Evolutionary conservation across 2,113 vertebrate species (phyloP).

Genomic region (Cephalophus harveyi): DNA sequence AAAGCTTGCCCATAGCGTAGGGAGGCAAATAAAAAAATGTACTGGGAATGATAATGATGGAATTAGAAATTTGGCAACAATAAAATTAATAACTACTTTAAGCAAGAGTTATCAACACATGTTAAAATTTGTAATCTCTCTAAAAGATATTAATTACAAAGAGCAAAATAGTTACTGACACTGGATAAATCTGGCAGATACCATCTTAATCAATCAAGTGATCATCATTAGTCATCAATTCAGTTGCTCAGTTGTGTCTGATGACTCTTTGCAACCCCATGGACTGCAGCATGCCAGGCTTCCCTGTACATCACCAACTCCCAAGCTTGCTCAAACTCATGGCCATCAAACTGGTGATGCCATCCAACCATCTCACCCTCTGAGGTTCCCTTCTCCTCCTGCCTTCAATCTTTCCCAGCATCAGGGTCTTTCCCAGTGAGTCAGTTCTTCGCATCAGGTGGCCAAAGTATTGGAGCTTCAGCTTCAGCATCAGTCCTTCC

Average conservation of each 20-base stretch:
- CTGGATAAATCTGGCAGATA: not conserved
- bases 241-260: not conserved
- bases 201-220: not conserved
- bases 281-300: not conserved
- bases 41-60: not conserved
- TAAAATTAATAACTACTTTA: not conserved
- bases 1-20: not conserved
- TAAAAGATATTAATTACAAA: not conserved
- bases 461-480: not conserved
- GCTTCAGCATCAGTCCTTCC: not conserved
- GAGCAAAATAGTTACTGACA: not conserved
- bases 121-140: not conserved
- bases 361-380: not conserved
- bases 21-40: not conserved
- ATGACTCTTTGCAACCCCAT: not conserved
- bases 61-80: conserved; percentile 8
- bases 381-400: not conserved
- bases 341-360: not conserved
- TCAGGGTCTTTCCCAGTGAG: not conserved
- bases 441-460: not conserved
- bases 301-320: not conserved
- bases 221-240: not conserved
- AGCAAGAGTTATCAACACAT: conserved; percentile 27
- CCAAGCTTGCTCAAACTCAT: not conserved
- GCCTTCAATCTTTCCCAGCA: not conserved